These are phyloP conservation scores for Dendrolimus kikuchii DNA, from an alignment of 1,140 invertebrate genomes.

Conservation along the genomic window DNA sequence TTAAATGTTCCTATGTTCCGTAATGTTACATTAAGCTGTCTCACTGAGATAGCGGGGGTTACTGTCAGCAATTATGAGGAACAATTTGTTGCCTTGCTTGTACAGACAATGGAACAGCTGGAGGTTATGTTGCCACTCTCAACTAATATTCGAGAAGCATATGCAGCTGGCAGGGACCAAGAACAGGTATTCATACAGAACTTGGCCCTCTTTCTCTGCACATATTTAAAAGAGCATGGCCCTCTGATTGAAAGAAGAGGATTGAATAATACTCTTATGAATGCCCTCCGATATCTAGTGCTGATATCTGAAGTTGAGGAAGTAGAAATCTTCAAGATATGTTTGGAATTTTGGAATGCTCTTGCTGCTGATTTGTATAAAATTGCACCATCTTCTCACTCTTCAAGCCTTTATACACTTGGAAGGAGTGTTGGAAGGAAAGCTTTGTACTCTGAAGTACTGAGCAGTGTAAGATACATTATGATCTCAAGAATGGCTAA, in stretches of 20 bases:
- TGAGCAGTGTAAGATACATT: constrained; percentile 95
- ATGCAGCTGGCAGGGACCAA: constrained; percentile 92
- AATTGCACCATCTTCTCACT: constrained; percentile 74
- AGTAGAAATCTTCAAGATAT: constrained; percentile 99
- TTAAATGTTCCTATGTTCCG: constrained; percentile 97
- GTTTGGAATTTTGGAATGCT: constrained; percentile 98
- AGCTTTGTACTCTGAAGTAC: constrained; percentile 83
- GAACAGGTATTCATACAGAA: constrained; percentile 99
- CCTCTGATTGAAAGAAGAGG: constrained; percentile 87
- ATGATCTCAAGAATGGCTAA: constrained; percentile 99
- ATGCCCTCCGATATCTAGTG: constrained; percentile 94
- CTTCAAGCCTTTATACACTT: constrained; percentile 57
- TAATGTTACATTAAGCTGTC: constrained; percentile 98
- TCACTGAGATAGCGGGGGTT: constrained; percentile 97
- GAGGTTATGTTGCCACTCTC: constrained; percentile 92
- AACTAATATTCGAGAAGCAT: constrained; percentile 95
- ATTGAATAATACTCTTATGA: constrained; percentile 80
- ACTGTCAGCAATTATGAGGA: constrained; percentile 92
- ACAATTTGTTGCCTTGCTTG: constrained; percentile 91
- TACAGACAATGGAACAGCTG: constrained; percentile 92
- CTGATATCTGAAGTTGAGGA: constrained; percentile 99
- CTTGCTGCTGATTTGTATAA: constrained; percentile 94
- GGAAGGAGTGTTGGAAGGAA: constrained; percentile 68
- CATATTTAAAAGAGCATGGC: constrained; percentile 97
- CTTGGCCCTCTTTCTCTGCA: constrained; percentile 96